phyloP scores from a whole-genome alignment of 2,888 invertebrate species.

The Epiblema foenella region DNA sequence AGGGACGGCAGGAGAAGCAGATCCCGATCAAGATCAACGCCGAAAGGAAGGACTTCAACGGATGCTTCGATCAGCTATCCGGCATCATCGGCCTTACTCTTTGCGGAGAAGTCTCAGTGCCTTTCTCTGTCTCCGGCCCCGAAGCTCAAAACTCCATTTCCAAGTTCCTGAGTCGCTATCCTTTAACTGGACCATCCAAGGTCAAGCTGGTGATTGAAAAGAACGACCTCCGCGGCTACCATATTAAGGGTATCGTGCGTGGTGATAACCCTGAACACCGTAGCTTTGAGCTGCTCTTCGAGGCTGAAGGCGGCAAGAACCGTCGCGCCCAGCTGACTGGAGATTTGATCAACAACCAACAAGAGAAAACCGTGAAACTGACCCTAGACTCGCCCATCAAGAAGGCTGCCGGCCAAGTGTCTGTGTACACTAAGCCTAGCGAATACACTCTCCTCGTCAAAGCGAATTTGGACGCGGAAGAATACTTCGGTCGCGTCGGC shows the following conservation, averaged over 20 bases:
- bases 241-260: slow-evolving; percentile 82
- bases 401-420: slow-evolving; percentile 83
- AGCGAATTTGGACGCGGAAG: slow-evolving; percentile 82
- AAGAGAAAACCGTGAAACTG: slow-evolving; percentile 84
- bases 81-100: slow-evolving; percentile 88
- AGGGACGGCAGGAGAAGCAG: slow-evolving; percentile 80
- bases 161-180: slow-evolving; percentile 82
- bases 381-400: slow-evolving; percentile 87
- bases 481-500: slow-evolving; percentile 87
- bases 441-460: slow-evolving; percentile 86
- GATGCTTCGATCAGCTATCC: slow-evolving; percentile 90
- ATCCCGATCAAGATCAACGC: slow-evolving; percentile 71
- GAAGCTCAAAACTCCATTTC: slow-evolving; percentile 74
- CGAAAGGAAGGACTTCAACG: slow-evolving; percentile 78
- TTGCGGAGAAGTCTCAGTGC: slow-evolving; percentile 87
- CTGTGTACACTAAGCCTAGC: slow-evolving; percentile 82
- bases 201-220: slow-evolving; percentile 88
- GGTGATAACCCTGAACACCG: slow-evolving; percentile 62
- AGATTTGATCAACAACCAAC: slow-evolving; percentile 78
- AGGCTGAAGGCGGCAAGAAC: slow-evolving; percentile 87
- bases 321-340: slow-evolving; percentile 86
- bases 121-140: slow-evolving; percentile 77
- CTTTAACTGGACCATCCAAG: slow-evolving; percentile 88
- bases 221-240: slow-evolving; percentile 87
- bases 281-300: slow-evolving; percentile 80